These are phyloP conservation scores for Ephydatia muelleri DNA, from an alignment of 37 sponge, comb jelly and placozoan species.

Conservation along the genomic window DNA sequence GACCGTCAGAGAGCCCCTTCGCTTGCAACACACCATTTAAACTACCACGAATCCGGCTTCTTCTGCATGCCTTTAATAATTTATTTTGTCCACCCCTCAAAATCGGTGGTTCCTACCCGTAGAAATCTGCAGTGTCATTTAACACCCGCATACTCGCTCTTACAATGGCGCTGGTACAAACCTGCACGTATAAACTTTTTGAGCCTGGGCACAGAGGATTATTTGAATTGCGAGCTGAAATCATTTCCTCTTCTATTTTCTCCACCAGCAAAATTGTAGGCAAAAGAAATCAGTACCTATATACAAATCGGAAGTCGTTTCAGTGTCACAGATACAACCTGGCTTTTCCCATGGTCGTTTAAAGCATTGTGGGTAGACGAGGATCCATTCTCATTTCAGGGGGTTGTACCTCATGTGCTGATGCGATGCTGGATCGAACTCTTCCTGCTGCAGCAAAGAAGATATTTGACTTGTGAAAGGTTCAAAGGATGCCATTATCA, in stretches of 20 bases:
- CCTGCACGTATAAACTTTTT: constrained; percentile 72
- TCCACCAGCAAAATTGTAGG: too few relatives aligned
- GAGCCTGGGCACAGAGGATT: constrained; percentile 94
- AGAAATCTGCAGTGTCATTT: too few relatives aligned
- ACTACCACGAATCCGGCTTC: too few relatives aligned
- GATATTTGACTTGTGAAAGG: too few relatives aligned
- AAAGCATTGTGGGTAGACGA: constrained; percentile 92
- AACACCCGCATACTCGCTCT: too few relatives aligned
- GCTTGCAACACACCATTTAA: too few relatives aligned
- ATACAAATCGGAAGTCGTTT: not conserved
- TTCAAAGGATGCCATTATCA: too few relatives aligned
- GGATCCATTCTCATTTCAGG: constrained; percentile 90
- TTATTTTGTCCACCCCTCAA: too few relatives aligned
- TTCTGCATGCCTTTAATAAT: too few relatives aligned
- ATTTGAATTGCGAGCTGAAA: constrained; percentile 67
- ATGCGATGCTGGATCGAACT: constrained; percentile 61
- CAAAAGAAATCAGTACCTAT: not conserved
- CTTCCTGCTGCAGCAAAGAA: not conserved
- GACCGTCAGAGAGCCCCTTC: too few relatives aligned
- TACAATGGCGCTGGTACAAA: too few relatives aligned
- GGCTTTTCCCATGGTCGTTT: constrained; percentile 94
- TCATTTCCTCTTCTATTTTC: constrained; percentile 47
- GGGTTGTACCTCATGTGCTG: constrained; percentile 93
- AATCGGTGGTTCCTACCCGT: too few relatives aligned
- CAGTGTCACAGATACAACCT: not conserved